These are phyloP conservation scores for Nasonia oneida DNA, from an alignment of 2,888 invertebrate genomes.

Conservation along the genomic window DNA sequence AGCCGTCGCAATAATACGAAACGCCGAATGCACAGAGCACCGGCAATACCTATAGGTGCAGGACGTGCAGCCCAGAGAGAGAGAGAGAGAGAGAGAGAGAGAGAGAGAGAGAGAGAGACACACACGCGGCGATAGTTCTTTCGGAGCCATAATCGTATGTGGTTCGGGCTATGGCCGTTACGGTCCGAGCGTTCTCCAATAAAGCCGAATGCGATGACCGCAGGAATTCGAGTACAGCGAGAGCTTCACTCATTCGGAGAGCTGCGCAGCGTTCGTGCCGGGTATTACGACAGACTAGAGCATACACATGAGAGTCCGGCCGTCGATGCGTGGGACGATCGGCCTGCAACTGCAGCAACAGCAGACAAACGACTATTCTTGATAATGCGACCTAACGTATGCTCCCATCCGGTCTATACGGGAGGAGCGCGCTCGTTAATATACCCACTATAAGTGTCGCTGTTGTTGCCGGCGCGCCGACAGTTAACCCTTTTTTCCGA, in stretches of 20 bases:
- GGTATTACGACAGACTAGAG: slow-evolving; percentile 3
- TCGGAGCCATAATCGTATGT: slow-evolving; percentile 74
- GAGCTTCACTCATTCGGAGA: neutral
- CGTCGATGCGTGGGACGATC: slow-evolving; percentile 60
- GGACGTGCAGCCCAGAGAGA: neutral
- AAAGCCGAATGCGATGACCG: slow-evolving; percentile 71
- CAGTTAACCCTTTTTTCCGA: slow-evolving; percentile 53
- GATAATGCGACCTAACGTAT: slow-evolving; percentile 53
- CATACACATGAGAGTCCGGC: neutral
- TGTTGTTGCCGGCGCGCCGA: neutral
- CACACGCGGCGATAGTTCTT: slow-evolving; percentile 69
- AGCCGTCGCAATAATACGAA: slow-evolving; percentile 42
- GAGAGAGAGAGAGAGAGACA: neutral
- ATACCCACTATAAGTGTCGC: neutral
- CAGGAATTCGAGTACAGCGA: slow-evolving; percentile 53
- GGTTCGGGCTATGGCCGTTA: slow-evolving; percentile 74
- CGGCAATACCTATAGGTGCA: slow-evolving; percentile 52
- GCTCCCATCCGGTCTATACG: slow-evolving; percentile 53
- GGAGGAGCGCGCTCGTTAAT: slow-evolving; percentile 21
- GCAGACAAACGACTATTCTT: slow-evolving; percentile 45
- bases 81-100: neutral
- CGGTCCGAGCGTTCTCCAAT: slow-evolving; percentile 75
- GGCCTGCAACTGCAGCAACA: neutral
- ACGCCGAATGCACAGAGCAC: slow-evolving; percentile 37
- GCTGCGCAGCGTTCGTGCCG: neutral